Conservation (phyloP, 2,888 invertebrate species). For the Argyresthia goedartella region DNA sequence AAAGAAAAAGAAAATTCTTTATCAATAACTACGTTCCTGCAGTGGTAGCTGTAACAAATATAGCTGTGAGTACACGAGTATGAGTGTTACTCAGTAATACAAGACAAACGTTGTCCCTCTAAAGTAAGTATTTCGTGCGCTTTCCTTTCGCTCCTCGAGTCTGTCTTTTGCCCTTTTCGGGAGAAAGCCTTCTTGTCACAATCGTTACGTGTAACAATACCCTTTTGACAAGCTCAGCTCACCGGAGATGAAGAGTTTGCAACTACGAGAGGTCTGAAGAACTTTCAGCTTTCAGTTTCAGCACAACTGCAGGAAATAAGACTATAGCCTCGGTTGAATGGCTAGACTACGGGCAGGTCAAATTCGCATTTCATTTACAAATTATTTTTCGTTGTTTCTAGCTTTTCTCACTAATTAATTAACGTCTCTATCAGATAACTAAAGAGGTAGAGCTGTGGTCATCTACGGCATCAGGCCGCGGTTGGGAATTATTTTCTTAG, state of each 20-base stretch:
- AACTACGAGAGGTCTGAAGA: constrained; percentile 19
- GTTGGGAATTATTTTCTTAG: no score
- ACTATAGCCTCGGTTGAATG: constrained; percentile 14
- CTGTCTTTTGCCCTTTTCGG: constrained; percentile 23
- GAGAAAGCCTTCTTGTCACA: constrained; percentile 32
- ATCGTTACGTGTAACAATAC: constrained; percentile 43
- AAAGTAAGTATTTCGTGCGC: constrained; percentile 14
- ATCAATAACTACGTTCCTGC: no score
- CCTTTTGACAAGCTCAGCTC: constrained; percentile 45
- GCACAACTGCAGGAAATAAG: constrained; percentile 35
- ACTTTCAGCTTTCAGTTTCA: background rate
- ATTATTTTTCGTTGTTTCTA: constrained; percentile 9
- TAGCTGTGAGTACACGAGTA: no score
- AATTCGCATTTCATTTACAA: no score
- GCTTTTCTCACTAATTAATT: background rate
- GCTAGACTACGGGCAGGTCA: no score
- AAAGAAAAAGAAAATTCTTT: no score
- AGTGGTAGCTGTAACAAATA: no score
- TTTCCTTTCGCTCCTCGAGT: constrained; percentile 17
- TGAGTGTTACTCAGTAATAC: no score
- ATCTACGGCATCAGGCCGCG: no score
- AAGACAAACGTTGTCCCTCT: background rate
- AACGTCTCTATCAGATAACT: no score
- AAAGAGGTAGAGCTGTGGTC: no score
- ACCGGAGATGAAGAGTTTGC: constrained; percentile 24